Percentiles rank a stretch among this genome's conserved stretches.
phyloP scores from a whole-genome alignment of 2,888 invertebrate species.

The Sinhomidia bicolor region DNA sequence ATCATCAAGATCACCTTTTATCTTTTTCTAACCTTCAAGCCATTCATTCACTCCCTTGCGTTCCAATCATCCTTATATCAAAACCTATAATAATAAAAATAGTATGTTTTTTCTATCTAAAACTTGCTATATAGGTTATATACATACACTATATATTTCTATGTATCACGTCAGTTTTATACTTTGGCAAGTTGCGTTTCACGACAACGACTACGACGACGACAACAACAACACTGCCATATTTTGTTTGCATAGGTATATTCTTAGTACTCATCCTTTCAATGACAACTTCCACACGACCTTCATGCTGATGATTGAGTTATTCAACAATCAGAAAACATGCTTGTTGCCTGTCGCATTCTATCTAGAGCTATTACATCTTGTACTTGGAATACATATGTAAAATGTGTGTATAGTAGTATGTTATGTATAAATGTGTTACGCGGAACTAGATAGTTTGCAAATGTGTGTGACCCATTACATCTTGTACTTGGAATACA shows the following conservation, averaged over 20 bases:
- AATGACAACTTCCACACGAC: constrained; percentile 37
- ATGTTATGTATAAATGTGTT: too few species aligned
- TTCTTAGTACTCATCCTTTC: neutral
- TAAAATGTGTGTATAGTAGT: too few species aligned
- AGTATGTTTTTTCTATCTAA: too few species aligned
- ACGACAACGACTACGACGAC: neutral
- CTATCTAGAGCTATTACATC: neutral
- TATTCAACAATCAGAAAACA: neutral
- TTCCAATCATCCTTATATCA: neutral
- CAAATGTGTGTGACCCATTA: too few species aligned
- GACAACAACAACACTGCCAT: neutral
- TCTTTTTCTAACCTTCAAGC: constrained; percentile 5
- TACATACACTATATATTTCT: too few species aligned
- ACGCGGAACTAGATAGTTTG: too few species aligned
- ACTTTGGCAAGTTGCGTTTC: too few species aligned
- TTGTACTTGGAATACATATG: neutral
- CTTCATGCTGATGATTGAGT: constrained; percentile 1
- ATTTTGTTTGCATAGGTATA: neutral
- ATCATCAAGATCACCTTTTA: neutral
- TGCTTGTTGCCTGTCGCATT: neutral
- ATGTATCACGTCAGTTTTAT: too few species aligned
- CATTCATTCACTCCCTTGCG: neutral
- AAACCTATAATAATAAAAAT: neutral
- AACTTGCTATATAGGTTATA: too few species aligned
- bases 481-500: neutral